Evolutionary conservation across 2,888 invertebrate genomes (phyloP).

Genomic region (Scelioninae gen. 1): DNA sequence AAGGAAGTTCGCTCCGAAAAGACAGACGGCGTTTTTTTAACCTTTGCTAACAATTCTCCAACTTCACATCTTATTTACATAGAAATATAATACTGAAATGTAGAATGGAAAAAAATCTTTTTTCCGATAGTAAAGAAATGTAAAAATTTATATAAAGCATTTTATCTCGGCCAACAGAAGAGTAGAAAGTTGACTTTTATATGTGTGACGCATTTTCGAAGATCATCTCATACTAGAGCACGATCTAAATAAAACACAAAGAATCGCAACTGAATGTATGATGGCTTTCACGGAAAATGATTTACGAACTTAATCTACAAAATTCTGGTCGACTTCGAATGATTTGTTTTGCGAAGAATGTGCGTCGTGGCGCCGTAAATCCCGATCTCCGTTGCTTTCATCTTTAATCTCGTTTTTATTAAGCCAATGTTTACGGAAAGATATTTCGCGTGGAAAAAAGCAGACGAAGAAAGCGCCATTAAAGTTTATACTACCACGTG

Average conservation of each 20-base stretch:
- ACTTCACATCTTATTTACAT: background rate
- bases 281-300: slow-evolving; percentile 2
- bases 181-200: background rate
- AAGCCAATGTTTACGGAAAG: slow-evolving; percentile 1
- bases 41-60: no score
- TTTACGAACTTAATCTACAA: slow-evolving; percentile 6
- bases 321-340: background rate
- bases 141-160: background rate
- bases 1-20: no score
- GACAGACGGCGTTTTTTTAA: no score
- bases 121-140: background rate
- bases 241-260: slow-evolving; percentile 31
- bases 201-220: slow-evolving; percentile 5
- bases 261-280: slow-evolving; percentile 14
- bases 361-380: background rate
- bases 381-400: background rate
- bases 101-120: background rate
- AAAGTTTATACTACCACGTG: slow-evolving; percentile 2
- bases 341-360: background rate
- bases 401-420: slow-evolving; percentile 3
- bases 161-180: background rate
- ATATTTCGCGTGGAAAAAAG: background rate
- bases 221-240: slow-evolving; percentile 3
- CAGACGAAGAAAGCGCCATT: background rate
- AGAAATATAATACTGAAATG: background rate